Conservation (phyloP, 2,888 invertebrate species). For the Coleophora deauratella region DNA sequence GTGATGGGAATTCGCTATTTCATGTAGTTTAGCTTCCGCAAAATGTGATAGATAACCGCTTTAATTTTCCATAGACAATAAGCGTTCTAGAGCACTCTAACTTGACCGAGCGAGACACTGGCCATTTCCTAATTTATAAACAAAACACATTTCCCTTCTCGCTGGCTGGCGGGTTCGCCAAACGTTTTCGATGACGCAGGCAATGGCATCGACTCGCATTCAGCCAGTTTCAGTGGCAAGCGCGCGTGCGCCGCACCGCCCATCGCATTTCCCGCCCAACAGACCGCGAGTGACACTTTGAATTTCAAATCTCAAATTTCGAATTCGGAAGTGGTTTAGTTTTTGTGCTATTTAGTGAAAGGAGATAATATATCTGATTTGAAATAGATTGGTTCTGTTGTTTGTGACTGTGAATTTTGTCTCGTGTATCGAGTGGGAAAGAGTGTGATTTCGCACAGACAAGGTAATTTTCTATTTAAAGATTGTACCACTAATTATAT, state of each 20-base stretch:
- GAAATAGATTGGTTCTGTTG: conserved; percentile 26
- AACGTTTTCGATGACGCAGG: conserved; percentile 29
- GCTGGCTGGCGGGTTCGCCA: conserved; percentile 23
- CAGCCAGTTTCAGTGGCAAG: conserved; percentile 50
- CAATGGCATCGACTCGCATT: conserved; percentile 31
- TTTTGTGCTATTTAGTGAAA: conserved; percentile 27
- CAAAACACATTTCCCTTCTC: conserved; percentile 13
- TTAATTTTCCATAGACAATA: no score
- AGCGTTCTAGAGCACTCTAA: no score
- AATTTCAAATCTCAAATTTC: conserved; percentile 30
- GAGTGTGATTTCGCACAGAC: conserved; percentile 26
- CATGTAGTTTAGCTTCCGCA: no score
- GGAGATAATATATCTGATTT: conserved; percentile 18
- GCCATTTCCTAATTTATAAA: conserved; percentile 30
- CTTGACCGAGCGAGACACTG: conserved; percentile 29
- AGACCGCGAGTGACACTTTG: conserved; percentile 50
- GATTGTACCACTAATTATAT: conserved; percentile 7
- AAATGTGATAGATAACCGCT: no score
- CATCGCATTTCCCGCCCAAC: conserved; percentile 43
- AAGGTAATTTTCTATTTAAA: conserved; percentile 30
- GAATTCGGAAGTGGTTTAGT: conserved; percentile 25
- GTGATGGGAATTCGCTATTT: no score
- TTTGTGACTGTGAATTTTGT: conserved; percentile 16
- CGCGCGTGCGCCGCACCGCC: conserved; percentile 57
- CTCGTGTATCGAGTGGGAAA: conserved; percentile 5